Conservation (phyloP, 2,113 vertebrate genomes). For the Scomber japonicus region DNA sequence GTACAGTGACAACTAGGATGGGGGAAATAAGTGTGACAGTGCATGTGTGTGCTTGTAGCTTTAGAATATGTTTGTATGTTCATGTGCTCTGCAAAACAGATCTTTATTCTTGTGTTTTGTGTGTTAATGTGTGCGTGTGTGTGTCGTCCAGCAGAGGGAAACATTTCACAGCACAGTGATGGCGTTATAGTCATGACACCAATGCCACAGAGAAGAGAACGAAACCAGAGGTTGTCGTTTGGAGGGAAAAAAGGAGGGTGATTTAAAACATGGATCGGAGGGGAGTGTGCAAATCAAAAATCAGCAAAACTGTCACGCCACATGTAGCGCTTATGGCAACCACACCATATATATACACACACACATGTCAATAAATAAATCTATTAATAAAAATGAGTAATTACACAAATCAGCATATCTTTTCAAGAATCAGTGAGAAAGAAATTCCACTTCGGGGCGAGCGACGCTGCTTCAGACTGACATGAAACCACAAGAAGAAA, state of each 20-base stretch:
- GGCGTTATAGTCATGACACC: constrained; percentile 11
- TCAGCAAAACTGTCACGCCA: constrained; percentile 72
- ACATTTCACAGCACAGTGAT: constrained; percentile 65
- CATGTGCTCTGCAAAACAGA: constrained; percentile 44
- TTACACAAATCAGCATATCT: constrained; percentile 11
- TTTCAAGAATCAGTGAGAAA: background rate
- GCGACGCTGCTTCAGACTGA: background rate
- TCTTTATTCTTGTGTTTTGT: constrained; percentile 19
- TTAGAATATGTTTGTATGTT: background rate
- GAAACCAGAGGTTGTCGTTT: background rate
- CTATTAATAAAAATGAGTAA: constrained; percentile 33
- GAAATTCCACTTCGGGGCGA: background rate
- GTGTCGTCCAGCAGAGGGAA: constrained; percentile 73
- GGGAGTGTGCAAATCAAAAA: constrained; percentile 74
- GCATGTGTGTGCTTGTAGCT: constrained; percentile 32
- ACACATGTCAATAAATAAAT: constrained; percentile 59
- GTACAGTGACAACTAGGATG: constrained; percentile 12
- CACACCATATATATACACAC: constrained; percentile 27
- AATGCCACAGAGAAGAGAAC: constrained; percentile 22
- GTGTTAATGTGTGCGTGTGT: constrained; percentile 31
- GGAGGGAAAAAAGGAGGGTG: background rate
- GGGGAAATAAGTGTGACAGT: constrained; percentile 31
- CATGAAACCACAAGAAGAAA: background rate
- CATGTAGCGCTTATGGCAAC: constrained; percentile 24
- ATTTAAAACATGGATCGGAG: background rate